These are phyloP conservation scores for Netelia melanura DNA, from an alignment of 2,888 invertebrate species.

Conservation along the genomic window DNA sequence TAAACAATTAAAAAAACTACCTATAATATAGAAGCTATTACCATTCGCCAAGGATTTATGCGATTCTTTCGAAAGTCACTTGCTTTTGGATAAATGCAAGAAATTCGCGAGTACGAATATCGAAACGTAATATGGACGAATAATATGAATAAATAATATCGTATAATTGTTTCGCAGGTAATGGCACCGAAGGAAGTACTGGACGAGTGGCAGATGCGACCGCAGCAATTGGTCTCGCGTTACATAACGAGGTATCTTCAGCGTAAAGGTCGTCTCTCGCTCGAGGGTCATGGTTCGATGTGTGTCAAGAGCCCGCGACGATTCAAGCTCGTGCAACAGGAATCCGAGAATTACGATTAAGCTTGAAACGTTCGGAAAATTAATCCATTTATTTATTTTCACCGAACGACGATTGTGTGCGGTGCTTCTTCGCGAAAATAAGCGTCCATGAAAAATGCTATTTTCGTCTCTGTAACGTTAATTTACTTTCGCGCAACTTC, in stretches of 20 bases:
- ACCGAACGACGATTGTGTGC: not conserved
- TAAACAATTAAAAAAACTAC: no score
- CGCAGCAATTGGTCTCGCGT: constrained; percentile 93
- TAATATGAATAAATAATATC: not conserved
- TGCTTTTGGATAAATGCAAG: no score
- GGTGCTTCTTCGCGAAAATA: not conserved
- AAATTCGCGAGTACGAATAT: not conserved
- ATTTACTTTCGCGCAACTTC: not conserved
- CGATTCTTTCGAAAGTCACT: no score
- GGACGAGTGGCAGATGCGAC: constrained; percentile 96
- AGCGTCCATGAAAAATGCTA: not conserved
- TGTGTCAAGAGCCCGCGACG: constrained; percentile 94
- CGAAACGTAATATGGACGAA: not conserved
- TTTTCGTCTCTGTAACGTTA: not conserved
- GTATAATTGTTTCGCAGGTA: constrained; percentile 86
- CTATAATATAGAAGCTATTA: no score
- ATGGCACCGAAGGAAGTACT: constrained; percentile 94
- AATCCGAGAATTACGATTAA: constrained; percentile 96
- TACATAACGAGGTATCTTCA: constrained; percentile 94
- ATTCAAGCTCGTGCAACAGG: constrained; percentile 95
- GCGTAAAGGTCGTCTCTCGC: constrained; percentile 90
- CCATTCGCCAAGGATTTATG: no score
- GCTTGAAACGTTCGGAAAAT: constrained; percentile 4
- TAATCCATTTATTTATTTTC: constrained; percentile 57
- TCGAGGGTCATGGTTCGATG: constrained; percentile 92